Evolutionary conservation across 1,140 invertebrate genomes (phyloP).

Genomic region (Brachionus rubens): DNA sequence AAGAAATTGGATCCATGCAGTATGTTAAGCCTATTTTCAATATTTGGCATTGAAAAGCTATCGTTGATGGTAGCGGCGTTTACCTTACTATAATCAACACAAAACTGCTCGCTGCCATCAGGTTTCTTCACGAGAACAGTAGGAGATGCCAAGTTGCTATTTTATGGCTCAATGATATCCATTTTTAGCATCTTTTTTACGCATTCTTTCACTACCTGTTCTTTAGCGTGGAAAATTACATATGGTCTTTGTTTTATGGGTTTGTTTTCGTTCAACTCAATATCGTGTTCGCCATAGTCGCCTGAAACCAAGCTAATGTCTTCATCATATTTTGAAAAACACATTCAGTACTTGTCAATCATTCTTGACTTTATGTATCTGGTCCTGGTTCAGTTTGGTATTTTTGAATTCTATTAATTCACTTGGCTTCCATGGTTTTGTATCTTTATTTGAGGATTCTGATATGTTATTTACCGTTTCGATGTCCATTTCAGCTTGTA

Average conservation of each 20-base stretch:
- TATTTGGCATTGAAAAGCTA: constrained; percentile 27
- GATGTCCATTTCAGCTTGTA: neutral
- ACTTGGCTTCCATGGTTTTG: neutral
- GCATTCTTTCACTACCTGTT: neutral
- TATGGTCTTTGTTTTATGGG: neutral
- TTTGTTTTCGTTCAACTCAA: neutral
- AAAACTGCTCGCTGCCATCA: constrained; percentile 12
- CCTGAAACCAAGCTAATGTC: neutral
- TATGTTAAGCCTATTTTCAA: constrained; percentile 8
- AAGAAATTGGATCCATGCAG: constrained; percentile 48
- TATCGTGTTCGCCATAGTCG: neutral
- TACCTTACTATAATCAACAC: constrained; percentile 25
- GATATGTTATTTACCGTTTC: neutral
- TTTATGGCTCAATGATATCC: constrained; percentile 28
- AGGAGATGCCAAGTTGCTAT: constrained; percentile 20
- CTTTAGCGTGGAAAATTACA: neutral
- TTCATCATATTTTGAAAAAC: neutral
- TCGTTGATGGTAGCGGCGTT: constrained; percentile 30
- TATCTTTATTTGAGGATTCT: neutral
- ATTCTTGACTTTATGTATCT: neutral
- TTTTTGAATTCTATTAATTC: neutral
- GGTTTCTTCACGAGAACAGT: constrained; percentile 22
- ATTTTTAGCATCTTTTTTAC: constrained; percentile 36
- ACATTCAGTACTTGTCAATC: neutral
- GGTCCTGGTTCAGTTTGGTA: neutral